Conservation (phyloP, 2,888 invertebrate genomes). For the Pegoplata infirma region DNA sequence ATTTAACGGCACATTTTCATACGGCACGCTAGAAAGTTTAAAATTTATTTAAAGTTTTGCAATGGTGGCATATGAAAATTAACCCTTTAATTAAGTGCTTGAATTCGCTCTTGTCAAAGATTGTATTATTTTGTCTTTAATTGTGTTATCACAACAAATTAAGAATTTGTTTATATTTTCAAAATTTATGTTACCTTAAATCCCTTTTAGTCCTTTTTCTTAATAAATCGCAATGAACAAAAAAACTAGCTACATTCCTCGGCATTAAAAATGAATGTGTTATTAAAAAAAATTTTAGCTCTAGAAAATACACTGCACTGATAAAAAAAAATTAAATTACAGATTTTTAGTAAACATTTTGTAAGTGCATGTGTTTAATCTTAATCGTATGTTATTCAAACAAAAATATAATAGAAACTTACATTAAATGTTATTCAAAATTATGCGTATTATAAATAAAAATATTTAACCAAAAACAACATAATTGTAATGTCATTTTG, state of each 20-base stretch:
- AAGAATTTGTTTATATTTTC: not conserved
- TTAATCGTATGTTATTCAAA: slow-evolving; percentile 29
- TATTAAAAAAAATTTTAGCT: not conserved
- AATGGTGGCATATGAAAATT: too few species aligned
- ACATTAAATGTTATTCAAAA: slow-evolving; percentile 30
- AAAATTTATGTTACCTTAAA: not conserved
- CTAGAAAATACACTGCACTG: not conserved
- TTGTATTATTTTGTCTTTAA: not conserved
- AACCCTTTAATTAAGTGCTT: too few species aligned
- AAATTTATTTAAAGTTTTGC: too few species aligned
- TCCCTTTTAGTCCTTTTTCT: too few species aligned
- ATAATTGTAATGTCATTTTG: too few species aligned
- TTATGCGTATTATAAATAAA: slow-evolving; percentile 38
- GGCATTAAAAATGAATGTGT: not conserved
- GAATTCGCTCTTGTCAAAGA: not conserved
- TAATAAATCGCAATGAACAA: not conserved
- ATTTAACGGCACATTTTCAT: too few species aligned
- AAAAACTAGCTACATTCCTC: slow-evolving; percentile 34
- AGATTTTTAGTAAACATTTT: slow-evolving; percentile 1
- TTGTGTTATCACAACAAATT: not conserved
- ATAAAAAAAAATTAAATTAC: too few species aligned
- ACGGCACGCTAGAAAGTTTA: too few species aligned
- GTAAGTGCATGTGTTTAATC: slow-evolving; percentile 14
- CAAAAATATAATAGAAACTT: not conserved
- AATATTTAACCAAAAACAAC: slow-evolving; percentile 45